phyloP scores from a whole-genome alignment of 1,140 invertebrate species.

The Saccostrea echinata region DNA sequence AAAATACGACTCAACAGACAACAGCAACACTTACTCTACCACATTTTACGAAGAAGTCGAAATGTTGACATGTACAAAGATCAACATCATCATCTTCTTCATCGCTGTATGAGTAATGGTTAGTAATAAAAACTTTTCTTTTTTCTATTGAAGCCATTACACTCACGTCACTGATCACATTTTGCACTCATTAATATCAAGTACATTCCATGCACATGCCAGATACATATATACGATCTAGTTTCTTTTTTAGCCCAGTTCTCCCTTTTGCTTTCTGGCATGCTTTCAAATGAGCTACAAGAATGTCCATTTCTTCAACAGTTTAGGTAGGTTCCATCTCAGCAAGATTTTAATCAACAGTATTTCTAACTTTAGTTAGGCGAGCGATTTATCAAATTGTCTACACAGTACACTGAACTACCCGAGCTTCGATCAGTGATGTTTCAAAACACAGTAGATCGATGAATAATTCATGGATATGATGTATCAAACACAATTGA shows the following conservation, averaged over 20 bases:
- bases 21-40: constrained; percentile 26
- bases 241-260: neutral
- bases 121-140: neutral
- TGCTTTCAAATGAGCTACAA: neutral
- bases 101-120: neutral
- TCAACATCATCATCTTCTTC: constrained; percentile 41
- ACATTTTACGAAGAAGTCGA: constrained; percentile 44
- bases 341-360: neutral
- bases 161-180: neutral
- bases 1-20: neutral
- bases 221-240: neutral
- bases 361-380: neutral
- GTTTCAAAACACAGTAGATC: neutral
- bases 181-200: neutral
- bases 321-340: neutral
- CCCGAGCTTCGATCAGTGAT: neutral
- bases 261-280: neutral
- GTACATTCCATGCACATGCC: neutral
- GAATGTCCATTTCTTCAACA: neutral
- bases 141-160: neutral
- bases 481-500: constrained; percentile 3
- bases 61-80: constrained; percentile 48
- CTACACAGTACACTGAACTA: neutral
- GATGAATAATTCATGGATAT: constrained; percentile 17
- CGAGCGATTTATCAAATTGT: neutral